These are phyloP conservation scores for Xyliphius kryptos DNA, from an alignment of 2,113 vertebrate genomes.

Conservation along the genomic window DNA sequence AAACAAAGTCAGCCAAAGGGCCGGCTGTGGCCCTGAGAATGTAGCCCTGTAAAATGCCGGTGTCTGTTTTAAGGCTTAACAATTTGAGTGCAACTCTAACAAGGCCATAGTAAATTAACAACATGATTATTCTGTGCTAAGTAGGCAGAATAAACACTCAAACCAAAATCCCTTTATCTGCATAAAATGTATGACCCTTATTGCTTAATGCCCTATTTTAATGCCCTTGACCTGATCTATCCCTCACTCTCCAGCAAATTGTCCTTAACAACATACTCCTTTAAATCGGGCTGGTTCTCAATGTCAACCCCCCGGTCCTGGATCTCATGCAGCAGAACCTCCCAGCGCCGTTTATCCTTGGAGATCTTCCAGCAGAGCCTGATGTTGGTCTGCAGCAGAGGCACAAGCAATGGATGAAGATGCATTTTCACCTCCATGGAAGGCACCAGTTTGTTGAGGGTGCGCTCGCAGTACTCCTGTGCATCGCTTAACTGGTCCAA, in stretches of 20 bases:
- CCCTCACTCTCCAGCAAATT: conserved; percentile 61
- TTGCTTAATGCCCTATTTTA: not conserved
- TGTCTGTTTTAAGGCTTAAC: not conserved
- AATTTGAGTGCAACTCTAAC: too few relatives aligned
- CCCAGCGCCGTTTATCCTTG: conserved; percentile 78
- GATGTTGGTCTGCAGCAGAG: conserved; percentile 75
- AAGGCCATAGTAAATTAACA: too few relatives aligned
- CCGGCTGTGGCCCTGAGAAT: too few relatives aligned
- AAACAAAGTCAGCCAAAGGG: too few relatives aligned
- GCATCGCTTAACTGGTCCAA: conserved; percentile 78
- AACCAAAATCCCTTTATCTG: not conserved
- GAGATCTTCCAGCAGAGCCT: conserved; percentile 87
- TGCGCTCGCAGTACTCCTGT: conserved; percentile 73
- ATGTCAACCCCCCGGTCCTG: conserved; percentile 63
- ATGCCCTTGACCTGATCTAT: conserved; percentile 27
- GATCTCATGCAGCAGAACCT: conserved; percentile 72
- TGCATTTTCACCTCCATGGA: conserved; percentile 54
- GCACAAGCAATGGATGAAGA: conserved; percentile 72
- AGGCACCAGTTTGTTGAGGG: conserved; percentile 61
- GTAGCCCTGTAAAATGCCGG: not conserved
- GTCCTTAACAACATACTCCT: conserved; percentile 81
- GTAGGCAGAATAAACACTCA: not conserved
- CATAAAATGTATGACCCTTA: not conserved
- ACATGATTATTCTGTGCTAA: conserved; percentile 18
- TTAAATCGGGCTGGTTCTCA: conserved; percentile 71